A percentile compares a stretch with the other conserved stretches of the same genome.
Conservation (phyloP, 2,888 invertebrate genomes). For the Drosophila sordidapex region DNA sequence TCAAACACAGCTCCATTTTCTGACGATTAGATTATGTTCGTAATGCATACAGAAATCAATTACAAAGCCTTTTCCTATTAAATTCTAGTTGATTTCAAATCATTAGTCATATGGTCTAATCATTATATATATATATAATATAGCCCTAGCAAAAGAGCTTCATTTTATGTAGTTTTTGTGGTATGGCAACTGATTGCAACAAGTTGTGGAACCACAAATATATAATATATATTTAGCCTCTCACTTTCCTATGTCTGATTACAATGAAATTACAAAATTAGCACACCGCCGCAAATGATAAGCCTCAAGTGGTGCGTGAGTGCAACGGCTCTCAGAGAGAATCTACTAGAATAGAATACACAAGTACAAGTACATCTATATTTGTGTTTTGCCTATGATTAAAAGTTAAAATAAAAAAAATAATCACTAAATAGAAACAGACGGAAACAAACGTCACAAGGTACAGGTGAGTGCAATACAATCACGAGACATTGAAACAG, state of each 20-base stretch:
- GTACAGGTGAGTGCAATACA: not conserved
- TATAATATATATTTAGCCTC: constrained; percentile 43
- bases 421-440: not conserved
- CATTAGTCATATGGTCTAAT: not conserved
- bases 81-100: not conserved
- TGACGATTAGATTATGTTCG: constrained; percentile 8
- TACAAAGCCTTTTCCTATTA: not conserved
- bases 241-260: constrained; percentile 16
- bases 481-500: constrained; percentile 11
- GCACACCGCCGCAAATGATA: constrained; percentile 32
- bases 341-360: not conserved
- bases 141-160: not conserved
- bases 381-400: not conserved
- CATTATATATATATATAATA: not conserved
- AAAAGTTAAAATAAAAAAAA: not conserved
- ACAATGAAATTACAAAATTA: constrained; percentile 24
- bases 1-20: not conserved
- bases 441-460: not conserved
- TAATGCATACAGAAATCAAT: not conserved
- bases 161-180: not conserved
- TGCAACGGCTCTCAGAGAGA: constrained; percentile 24
- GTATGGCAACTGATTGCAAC: constrained; percentile 1
- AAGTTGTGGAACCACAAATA: constrained; percentile 7
- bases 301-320: constrained; percentile 27
- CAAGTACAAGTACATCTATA: not conserved